These are phyloP conservation scores for Tapirus indicus DNA, from an alignment of 2,797 vertebrate genomes.

Conservation along the genomic window DNA sequence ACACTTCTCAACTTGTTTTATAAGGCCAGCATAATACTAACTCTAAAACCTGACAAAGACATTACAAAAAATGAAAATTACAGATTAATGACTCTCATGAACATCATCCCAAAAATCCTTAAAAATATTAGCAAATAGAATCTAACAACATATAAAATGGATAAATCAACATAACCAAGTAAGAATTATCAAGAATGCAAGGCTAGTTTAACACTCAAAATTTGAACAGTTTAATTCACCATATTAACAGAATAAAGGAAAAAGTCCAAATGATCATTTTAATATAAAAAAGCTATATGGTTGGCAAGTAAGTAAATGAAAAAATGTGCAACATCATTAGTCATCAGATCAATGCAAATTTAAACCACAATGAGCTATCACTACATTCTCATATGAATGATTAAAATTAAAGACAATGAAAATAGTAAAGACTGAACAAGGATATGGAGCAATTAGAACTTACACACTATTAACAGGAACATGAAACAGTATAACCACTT, in stretches of 20 bases:
- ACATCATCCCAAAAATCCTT: background rate
- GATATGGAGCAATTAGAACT: background rate
- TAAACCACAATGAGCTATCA: background rate
- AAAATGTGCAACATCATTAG: background rate
- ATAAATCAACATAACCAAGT: background rate
- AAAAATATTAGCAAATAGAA: slow-evolving; percentile 7
- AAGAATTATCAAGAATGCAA: background rate
- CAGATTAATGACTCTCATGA: background rate
- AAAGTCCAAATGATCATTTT: background rate
- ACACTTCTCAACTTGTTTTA: slow-evolving; percentile 19
- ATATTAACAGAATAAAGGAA: background rate
- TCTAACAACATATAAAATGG: background rate
- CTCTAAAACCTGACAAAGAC: background rate
- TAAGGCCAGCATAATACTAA: background rate
- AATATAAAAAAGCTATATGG: background rate
- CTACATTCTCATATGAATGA: background rate
- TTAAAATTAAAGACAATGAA: slow-evolving; percentile 26
- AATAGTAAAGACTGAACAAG: background rate
- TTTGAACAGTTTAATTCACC: background rate
- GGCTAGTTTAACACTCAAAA: background rate
- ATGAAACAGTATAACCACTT: background rate
- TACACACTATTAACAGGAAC: background rate
- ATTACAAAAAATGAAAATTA: slow-evolving; percentile 14
- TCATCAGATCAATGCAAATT: background rate
- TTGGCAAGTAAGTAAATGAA: background rate